Percentiles rank a stretch among this genome's conserved stretches.
Conservation (phyloP, 2,797 vertebrate genomes). For the Neoniphon sammara region DNA sequence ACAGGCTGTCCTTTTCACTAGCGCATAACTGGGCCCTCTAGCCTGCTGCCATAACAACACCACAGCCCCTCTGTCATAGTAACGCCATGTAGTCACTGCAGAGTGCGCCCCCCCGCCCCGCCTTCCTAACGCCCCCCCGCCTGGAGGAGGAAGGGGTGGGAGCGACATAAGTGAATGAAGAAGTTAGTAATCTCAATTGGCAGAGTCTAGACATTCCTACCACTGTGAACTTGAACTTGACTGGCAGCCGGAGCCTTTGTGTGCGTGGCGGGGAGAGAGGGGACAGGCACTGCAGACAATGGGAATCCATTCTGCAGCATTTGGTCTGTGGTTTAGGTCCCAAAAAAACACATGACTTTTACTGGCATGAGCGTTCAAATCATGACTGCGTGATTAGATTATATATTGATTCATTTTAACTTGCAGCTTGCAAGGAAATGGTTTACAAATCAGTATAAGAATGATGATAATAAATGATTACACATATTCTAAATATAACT, state of each 20-base stretch:
- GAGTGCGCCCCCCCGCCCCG: too few relatives aligned
- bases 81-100: constrained; percentile 64
- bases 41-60: constrained; percentile 96
- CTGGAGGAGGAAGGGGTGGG: constrained; percentile 16
- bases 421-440: background rate
- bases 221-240: constrained; percentile 87
- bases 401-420: background rate
- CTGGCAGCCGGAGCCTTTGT: constrained; percentile 68
- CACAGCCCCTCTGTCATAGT: constrained; percentile 80
- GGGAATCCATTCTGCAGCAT: constrained; percentile 54
- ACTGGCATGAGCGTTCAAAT: background rate
- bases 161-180: constrained; percentile 73
- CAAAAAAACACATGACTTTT: background rate
- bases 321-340: constrained; percentile 11
- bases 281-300: constrained; percentile 34
- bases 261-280: constrained; percentile 39
- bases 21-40: constrained; percentile 88
- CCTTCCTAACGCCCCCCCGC: too few relatives aligned
- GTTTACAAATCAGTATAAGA: background rate
- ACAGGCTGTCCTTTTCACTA: constrained; percentile 93
- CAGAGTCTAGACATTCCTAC: constrained; percentile 73
- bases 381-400: background rate
- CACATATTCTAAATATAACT: too few relatives aligned
- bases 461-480: background rate
- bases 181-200: constrained; percentile 54